Evolutionary conservation across 2,113 vertebrate species (phyloP), one percentile per base, ranked within the genome.

Genomic region (Oncorhynchus kisutch): DNA sequence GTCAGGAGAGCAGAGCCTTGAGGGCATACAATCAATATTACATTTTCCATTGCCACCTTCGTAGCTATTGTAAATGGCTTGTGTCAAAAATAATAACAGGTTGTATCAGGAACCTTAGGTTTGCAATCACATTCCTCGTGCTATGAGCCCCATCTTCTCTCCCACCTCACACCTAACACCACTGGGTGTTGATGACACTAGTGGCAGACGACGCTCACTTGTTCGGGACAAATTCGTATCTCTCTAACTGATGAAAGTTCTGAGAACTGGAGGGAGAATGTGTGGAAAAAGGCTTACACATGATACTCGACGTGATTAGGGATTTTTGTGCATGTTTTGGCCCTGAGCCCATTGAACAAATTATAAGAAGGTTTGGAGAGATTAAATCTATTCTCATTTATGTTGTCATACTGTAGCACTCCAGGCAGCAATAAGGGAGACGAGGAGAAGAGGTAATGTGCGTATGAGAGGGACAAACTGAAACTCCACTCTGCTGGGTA

Each of bases 21-120:
- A 84, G 92, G 93, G 91, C 90, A 87, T 88, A 91, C 93, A 94
- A 94, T 94, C 93, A 93, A 94, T 94, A 94, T 92, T 92, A 93
- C 91, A 94, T 93, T 93, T 93, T 94, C 92, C 91, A 92, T 93
- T 88, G 92, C 93, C 92, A 94, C 92, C 93, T 94, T 93, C 92
- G 90, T 91, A 90, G 92, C 92, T 90, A 91, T 94, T 94, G 92
- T 94, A 94, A 94, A 94, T 94, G 93, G 92, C 92, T 94, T 92
- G 91, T 94, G 93, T 94, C 93, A 94, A 93, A 94, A 94, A 94
- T 92, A 94, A 94, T 94, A 94, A 93, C 93, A 93, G 92, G 91
- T 92, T 92, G 90, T 92, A 94, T 94, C 91, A 90, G 91, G 86
- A 94, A 94, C 91, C 93, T 92, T 93, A 91, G 92, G 91, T 93